Base-by-base conservation (phyloP, 2,888 invertebrate genomes). In the Reticulitermes lucifugus region DNA sequence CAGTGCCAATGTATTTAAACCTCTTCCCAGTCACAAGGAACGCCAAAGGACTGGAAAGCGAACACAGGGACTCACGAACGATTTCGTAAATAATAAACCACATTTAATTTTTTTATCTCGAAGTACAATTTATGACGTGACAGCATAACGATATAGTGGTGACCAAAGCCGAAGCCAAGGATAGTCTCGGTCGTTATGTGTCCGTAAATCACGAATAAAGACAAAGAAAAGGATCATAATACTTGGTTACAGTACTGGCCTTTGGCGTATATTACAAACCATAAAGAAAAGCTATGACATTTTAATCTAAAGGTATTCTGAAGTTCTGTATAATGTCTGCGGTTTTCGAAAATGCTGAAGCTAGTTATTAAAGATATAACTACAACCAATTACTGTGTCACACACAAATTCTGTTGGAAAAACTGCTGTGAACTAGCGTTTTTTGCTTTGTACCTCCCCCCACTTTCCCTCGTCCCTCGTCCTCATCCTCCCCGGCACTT, bases 361-460 rank as follows among this genome's bases (percentile, higher is more conserved):
- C 79, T 79, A 73, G 79, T 85, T 85, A 85, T 85, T 85, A 85
- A 75, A 83, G 83, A 18, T 77, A 85, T 75, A 83, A 75, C 79
- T 81, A 65, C 51, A 65, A 25, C 77, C 85, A 85, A 85, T 85
- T 85, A 85, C 79, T 29, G 43, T 85, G 85, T 85, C 85, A 85
- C 85, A 85, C 51, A 82, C 65, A 81, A 65, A 46, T 77, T 77
- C 18, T 43, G 9, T 77, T 77, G 5, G 43, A 43, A 0, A 80
- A 60, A 80, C 41, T 80, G 60, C 25, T 80, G 60, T 55, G 80
- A 21, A 80, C 21, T 41, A 41, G 73, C 0, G 18, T 29, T 71
- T 80, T 25, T 51, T 79, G 51, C 51, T 51, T 79, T 79, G 41
- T 43, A 14, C 25, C 14, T 25, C 51, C 55, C 12, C 12, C 55